Percentiles rank a stretch among this genome's conserved stretches.
phyloP scores from a whole-genome alignment of 2,888 invertebrate genomes.

The Xylota sylvarum region DNA sequence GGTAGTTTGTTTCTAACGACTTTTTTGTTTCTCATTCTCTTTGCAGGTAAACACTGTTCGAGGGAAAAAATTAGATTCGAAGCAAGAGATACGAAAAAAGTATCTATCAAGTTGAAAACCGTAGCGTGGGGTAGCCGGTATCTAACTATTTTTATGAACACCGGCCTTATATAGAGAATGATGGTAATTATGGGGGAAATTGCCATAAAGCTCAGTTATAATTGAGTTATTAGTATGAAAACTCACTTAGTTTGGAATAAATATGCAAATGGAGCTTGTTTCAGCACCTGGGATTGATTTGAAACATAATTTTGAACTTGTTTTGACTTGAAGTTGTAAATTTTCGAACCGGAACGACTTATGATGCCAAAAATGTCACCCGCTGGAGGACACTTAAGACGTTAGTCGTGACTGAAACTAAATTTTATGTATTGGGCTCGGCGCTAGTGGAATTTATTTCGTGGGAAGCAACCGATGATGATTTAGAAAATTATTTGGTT shows the following conservation, averaged over 20 bases:
- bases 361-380: background rate
- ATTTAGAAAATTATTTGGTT: background rate
- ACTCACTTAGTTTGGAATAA: conserved; percentile 22
- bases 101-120: conserved; percentile 28
- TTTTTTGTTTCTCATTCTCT: conserved; percentile 9
- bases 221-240: conserved; percentile 41
- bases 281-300: conserved; percentile 18
- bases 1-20: conserved; percentile 43
- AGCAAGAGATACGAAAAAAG: conserved; percentile 22
- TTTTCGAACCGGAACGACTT: background rate
- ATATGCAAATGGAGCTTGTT: conserved; percentile 42
- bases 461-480: background rate
- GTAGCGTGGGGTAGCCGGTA: conserved; percentile 2
- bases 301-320: background rate
- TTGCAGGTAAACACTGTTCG: conserved; percentile 49
- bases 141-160: conserved; percentile 23
- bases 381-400: background rate
- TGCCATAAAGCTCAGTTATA: conserved; percentile 20
- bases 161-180: conserved; percentile 20
- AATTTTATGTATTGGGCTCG: conserved; percentile 7
- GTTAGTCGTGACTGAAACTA: background rate
- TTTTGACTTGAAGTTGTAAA: background rate
- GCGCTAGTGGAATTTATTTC: conserved; percentile 1
- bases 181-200: conserved; percentile 28
- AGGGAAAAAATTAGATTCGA: conserved; percentile 30